Evolutionary conservation across 30 jellyfish, hydroid and myxozoan genomes (phyloP), one percentile per base, ranked within the genome.

Genomic region (Aurelia coerulea): DNA sequence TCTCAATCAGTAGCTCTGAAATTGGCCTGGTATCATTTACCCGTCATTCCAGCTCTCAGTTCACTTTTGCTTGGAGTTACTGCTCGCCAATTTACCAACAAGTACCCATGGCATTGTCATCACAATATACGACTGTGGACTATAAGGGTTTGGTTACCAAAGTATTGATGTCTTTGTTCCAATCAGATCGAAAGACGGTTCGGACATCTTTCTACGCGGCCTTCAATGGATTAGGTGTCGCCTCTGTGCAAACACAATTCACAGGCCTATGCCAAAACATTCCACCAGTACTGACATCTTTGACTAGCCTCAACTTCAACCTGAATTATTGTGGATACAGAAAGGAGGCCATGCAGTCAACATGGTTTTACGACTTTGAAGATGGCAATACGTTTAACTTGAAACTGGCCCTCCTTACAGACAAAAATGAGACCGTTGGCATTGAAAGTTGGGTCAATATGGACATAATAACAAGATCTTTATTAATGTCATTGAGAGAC

Each of bases 301-400:
- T 42, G 67, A 65, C 46, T 18, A 89, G 88, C 84, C 68, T 84
- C 13, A 41, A 74, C 41, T 29, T 74, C 87, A 52, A 76, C 2
- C 75, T 88, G 33, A 49, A 84, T 32, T 60, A 74, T 68, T 76
- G 96, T 46, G 98, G 98, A 4, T 84, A 86, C 83, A 50, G 62
- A 16, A 54, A 17, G 14, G 88, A 69, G 78, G 63, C 80, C 37
- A 80, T 89, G 62, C 90, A 58, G 17, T 12, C 78, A 5, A 80
- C 65, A n/a, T 86, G 79, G 78, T 92, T 92, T 62, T 92, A 92
- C 67, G 98, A 92, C 67, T 92, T 16, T 68, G 95, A 92, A 59
- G 96, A 92, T 14, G 97, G 98, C 19, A 41, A 84, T 69, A 71
- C 98, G 15, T 68, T 18, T 63, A 60, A 31, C 23, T 76, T 92